phyloP scores from a whole-genome alignment of 1,140 invertebrate species.

The Leptinotarsa defecta region DNA sequence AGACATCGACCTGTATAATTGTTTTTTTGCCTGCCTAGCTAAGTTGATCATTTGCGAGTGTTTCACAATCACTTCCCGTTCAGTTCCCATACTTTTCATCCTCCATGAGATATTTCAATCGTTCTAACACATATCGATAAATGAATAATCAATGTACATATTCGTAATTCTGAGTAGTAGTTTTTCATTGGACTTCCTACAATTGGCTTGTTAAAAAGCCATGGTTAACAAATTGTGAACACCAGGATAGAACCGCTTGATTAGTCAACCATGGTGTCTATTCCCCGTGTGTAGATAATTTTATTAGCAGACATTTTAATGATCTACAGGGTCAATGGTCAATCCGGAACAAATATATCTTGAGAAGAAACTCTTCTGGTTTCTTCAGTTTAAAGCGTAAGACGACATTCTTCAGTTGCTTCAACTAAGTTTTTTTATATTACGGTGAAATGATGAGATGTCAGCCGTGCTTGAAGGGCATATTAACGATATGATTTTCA shows the following conservation, averaged over 20 bases:
- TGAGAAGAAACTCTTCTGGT: neutral
- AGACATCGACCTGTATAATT: too few species aligned
- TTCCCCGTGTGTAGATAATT: constrained; percentile 14
- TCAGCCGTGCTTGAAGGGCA: too few species aligned
- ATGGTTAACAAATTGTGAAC: constrained; percentile 15
- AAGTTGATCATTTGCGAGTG: too few species aligned
- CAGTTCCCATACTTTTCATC: too few species aligned
- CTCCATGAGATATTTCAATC: too few species aligned
- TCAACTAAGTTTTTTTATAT: too few species aligned
- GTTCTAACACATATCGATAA: neutral
- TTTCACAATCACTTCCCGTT: too few species aligned
- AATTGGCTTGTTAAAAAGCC: neutral
- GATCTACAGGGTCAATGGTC: constrained; percentile 20
- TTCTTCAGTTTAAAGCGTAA: too few species aligned
- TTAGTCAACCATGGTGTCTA: constrained; percentile 18
- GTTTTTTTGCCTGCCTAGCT: too few species aligned
- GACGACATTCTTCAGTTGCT: too few species aligned
- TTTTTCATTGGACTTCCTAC: neutral
- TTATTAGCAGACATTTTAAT: neutral
- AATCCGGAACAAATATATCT: constrained; percentile 13
- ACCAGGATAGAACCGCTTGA: constrained; percentile 7
- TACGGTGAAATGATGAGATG: too few species aligned
- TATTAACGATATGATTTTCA: too few species aligned
- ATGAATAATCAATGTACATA: neutral
- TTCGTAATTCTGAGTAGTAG: neutral